Percentiles rank a stretch among this genome's conserved stretches.
Conservation (phyloP, 2,113 vertebrate genomes). For the Leptobrachium ailaonicum region DNA sequence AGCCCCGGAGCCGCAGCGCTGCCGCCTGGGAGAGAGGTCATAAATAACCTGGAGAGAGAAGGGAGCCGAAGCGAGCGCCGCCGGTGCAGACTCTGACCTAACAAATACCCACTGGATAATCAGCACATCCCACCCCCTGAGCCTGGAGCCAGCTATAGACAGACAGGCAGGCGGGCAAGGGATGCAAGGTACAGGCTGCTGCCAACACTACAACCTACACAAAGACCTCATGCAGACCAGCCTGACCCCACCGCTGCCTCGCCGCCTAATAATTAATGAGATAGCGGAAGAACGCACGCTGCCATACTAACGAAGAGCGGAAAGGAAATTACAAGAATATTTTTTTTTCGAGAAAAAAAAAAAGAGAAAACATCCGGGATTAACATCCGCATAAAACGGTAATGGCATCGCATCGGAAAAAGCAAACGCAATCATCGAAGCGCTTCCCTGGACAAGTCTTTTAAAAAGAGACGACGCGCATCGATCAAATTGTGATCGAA, state of each 20-base stretch:
- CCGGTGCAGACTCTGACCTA: constrained; percentile 86
- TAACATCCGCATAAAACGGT: no score
- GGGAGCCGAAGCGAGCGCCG: constrained; percentile 83
- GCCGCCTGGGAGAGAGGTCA: constrained; percentile 90
- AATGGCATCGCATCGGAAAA: no score
- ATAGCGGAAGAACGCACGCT: no score
- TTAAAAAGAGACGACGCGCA: no score
- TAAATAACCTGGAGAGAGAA: constrained; percentile 91
- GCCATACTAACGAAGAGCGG: no score
- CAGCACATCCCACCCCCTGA: constrained; percentile 80
- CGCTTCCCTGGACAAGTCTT: no score
- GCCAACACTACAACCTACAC: constrained; percentile 52
- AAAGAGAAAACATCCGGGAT: no score
- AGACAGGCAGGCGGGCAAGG: constrained; percentile 70
- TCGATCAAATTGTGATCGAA: no score
- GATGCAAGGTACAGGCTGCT: constrained; percentile 65
- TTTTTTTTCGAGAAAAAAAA: no score
- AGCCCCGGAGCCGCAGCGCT: constrained; percentile 87
- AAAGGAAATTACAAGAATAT: no score
- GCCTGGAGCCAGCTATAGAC: constrained; percentile 83
- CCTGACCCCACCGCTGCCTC: background rate
- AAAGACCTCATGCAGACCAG: constrained; percentile 38
- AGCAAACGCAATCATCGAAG: no score
- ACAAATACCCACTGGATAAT: constrained; percentile 91
- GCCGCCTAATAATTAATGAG: no score